Base-by-base conservation (phyloP, 1,140 invertebrate species). In the Drosophila prosaltans region DNA sequence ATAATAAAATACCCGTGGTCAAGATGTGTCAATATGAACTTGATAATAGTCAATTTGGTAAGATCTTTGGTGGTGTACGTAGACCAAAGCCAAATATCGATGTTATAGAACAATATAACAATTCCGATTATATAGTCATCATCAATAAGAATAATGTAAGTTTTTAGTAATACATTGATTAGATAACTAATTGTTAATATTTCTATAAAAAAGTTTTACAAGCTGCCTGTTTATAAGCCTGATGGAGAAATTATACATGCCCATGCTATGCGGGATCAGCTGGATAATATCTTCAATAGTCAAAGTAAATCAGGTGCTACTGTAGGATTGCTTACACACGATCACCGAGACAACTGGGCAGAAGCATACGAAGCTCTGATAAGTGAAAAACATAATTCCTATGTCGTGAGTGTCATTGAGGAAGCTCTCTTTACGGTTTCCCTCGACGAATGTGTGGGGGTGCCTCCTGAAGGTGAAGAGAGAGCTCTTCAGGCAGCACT, bases 11-110 rank as follows among this genome's bases (percentile, higher is more conserved):
- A 32, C 94, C 96, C 16, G 93, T 95, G 64, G 96, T 97, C 85
- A 95, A 94, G 91, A 94, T 96, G 93, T 96, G 96, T 1, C 95
- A 95, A 75, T 94, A 94, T 70, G 94, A 95, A 0, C 91, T 98
- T 57, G 97, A 98, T 91, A 98, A 98, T 96, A 94, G 94, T 54
- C 97, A 98, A 89, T 98, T 98, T 90, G 95, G 95, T 62, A 96
- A 96, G 92, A 95, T 98, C 55, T 95, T 98, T 88, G 96, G 96
- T 3, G 97, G 97, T 2, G 97, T 96, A 91, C 94, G 97, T 51
- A 95, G 96, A 64, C 98, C 97, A 7, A 93, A 93, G 6, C 81
- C 92, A 28, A 94, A 93, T 64, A 90, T 93, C 55, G 97, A 98
- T 92, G 83, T 91, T 54, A 90, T 97, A 40, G 93, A 95, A 21